Conservation (phyloP, 2,888 invertebrate species). For the Eulithis testata region DNA sequence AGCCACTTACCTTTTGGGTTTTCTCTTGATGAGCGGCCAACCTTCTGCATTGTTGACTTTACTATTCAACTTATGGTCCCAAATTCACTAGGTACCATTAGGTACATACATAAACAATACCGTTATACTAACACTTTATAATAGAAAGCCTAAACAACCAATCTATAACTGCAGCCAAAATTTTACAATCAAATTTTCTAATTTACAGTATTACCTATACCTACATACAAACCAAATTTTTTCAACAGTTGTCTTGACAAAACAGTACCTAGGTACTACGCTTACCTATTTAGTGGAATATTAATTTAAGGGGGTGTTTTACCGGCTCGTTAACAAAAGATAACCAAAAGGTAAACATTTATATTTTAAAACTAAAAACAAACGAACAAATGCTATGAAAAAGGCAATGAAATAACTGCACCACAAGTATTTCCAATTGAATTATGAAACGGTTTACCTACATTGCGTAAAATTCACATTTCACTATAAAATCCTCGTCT, state of each 20-base stretch:
- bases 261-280: conserved; percentile 45
- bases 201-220: not conserved
- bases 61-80: conserved; percentile 19
- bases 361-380: conserved; percentile 29
- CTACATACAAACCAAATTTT: not conserved
- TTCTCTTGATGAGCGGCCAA: conserved; percentile 4
- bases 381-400: conserved; percentile 53
- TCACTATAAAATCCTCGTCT: conserved; percentile 64
- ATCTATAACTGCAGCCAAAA: not conserved
- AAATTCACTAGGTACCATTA: conserved; percentile 27
- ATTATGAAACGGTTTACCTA: conserved; percentile 63
- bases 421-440: conserved; percentile 53
- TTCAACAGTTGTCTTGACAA: conserved; percentile 61
- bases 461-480: conserved; percentile 78
- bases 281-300: conserved; percentile 29
- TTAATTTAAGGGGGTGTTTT: not conserved
- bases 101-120: no score
- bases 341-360: conserved; percentile 55
- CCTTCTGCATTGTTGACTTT: conserved; percentile 23
- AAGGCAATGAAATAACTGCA: conserved; percentile 51
- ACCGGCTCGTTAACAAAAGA: conserved; percentile 40
- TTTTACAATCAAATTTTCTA: not conserved
- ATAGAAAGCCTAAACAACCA: not conserved
- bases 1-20: conserved; percentile 22
- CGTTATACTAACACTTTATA: not conserved